phyloP scores from a whole-genome alignment of 2,888 invertebrate species.

The Scaptomyza flava region DNA sequence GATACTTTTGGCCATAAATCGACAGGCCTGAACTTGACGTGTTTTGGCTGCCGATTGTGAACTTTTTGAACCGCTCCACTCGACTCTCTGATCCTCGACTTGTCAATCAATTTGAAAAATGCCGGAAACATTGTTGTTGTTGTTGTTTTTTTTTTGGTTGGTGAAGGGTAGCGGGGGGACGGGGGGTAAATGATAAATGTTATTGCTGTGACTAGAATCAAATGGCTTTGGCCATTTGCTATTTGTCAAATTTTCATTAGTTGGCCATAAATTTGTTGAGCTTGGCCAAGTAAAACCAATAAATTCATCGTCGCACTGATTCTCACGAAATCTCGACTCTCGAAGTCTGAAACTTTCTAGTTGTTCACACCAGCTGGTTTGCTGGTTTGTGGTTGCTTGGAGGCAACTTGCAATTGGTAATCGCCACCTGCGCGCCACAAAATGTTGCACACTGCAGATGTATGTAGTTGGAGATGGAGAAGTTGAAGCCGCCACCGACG shows the following conservation, averaged over 20 bases:
- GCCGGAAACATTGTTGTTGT: conserved; percentile 41
- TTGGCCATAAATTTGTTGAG: conserved; percentile 68
- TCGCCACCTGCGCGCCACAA: conserved; percentile 72
- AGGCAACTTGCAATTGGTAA: conserved; percentile 37
- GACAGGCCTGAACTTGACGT: conserved; percentile 53
- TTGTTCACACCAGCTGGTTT: conserved; percentile 70
- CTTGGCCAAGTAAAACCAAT: conserved; percentile 53
- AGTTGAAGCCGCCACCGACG: conserved; percentile 17
- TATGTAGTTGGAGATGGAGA: conserved; percentile 19
- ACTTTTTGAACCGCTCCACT: conserved; percentile 5
- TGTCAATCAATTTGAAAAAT: conserved; percentile 55
- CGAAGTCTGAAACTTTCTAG: conserved; percentile 64
- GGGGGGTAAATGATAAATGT: conserved; percentile 60
- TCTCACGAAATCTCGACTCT: conserved; percentile 60
- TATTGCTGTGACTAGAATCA: conserved; percentile 51
- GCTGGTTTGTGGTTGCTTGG: conserved; percentile 25
- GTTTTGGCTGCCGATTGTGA: conserved; percentile 48
- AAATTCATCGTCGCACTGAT: conserved; percentile 73
- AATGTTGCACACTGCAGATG: conserved; percentile 18
- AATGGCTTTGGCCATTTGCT: conserved; percentile 66
- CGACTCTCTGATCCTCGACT: conserved; percentile 28
- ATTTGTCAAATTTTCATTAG: conserved; percentile 78
- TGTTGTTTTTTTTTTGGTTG: too few relatives aligned
- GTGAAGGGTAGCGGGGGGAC: neutral
- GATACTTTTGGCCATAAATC: conserved; percentile 39